These are phyloP conservation scores for Brachirus orientalis DNA, from an alignment of 2,113 vertebrate species.

Conservation along the genomic window DNA sequence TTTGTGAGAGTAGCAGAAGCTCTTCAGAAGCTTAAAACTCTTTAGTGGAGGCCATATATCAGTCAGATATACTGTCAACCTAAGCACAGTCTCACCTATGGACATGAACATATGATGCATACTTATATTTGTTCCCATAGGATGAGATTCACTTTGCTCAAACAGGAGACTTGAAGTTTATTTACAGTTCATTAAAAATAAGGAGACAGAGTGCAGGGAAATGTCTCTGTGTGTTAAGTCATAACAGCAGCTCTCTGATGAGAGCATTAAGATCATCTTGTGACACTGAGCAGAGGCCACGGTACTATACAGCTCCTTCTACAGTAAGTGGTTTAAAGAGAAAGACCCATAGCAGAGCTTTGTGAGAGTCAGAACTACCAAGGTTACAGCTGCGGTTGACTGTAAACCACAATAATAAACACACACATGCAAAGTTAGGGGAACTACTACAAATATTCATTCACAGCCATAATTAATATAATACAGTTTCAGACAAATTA, in stretches of 20 bases:
- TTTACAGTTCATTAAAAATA: slow-evolving; percentile 11
- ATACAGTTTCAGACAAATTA: too few relatives aligned
- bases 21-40: slow-evolving; percentile 15
- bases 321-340: slow-evolving; percentile 33
- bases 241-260: too few relatives aligned
- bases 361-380: background rate
- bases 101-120: too few relatives aligned
- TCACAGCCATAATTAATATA: too few relatives aligned
- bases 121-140: too few relatives aligned
- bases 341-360: slow-evolving; percentile 5
- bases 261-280: slow-evolving; percentile 33
- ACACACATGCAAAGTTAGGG: too few relatives aligned
- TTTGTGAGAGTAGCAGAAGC: slow-evolving; percentile 24
- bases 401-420: too few relatives aligned
- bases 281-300: slow-evolving; percentile 52
- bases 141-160: background rate
- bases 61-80: slow-evolving; percentile 12
- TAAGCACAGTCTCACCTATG: too few relatives aligned
- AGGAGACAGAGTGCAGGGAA: background rate
- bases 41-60: slow-evolving; percentile 40
- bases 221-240: too few relatives aligned
- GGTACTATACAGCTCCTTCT: slow-evolving; percentile 35
- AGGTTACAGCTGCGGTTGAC: too few relatives aligned
- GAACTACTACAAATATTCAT: too few relatives aligned
- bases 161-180: background rate